phyloP scores from a whole-genome alignment of 2,797 vertebrate species.

The Cirrhinus mrigala region DNA sequence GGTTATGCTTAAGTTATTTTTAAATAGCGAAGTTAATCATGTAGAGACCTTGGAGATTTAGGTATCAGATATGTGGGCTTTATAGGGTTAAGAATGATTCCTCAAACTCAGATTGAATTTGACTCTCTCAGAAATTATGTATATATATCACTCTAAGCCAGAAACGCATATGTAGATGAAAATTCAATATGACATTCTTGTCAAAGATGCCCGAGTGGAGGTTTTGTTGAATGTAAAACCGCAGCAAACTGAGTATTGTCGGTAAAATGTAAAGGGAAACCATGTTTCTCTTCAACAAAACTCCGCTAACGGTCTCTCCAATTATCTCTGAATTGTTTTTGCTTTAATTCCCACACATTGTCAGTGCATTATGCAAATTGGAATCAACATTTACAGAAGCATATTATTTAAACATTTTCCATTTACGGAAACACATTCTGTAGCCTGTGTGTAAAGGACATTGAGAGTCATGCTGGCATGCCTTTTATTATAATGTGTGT shows the following conservation, averaged over 20 bases:
- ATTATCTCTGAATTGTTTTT: too few relatives aligned
- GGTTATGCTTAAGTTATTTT: neutral
- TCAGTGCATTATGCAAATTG: neutral
- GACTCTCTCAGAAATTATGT: neutral
- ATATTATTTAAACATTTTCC: too few relatives aligned
- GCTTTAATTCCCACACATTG: neutral
- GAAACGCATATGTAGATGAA: neutral
- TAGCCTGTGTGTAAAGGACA: neutral
- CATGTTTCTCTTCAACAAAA: neutral
- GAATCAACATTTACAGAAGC: neutral
- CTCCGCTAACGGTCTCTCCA: neutral
- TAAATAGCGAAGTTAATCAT: neutral
- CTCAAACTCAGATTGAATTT: neutral
- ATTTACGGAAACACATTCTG: neutral
- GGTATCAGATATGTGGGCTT: neutral
- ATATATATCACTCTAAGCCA: neutral
- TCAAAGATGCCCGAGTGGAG: neutral
- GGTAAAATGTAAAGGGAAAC: neutral
- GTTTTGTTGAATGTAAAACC: neutral
- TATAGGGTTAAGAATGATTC: neutral
- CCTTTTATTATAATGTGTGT: neutral
- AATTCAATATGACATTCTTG: neutral
- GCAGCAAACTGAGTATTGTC: neutral
- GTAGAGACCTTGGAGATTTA: neutral
- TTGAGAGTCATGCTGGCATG: constrained; percentile 1